phyloP scores from a whole-genome alignment of 37 sponge, comb jelly and placozoan genomes.

The Geodia barretti region DNA sequence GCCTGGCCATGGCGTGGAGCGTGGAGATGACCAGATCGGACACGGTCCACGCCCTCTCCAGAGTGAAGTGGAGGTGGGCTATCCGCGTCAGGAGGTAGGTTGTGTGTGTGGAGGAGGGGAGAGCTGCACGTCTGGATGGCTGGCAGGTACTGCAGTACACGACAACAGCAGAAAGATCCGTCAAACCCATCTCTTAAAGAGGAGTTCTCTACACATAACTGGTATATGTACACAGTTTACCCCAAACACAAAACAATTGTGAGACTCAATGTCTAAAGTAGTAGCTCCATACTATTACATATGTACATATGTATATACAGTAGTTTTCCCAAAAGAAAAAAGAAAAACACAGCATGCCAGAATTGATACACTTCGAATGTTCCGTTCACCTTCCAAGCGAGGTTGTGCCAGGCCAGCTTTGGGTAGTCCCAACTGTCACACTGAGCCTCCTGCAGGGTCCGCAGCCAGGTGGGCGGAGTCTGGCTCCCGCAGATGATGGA shows the following conservation, averaged over 20 bases:
- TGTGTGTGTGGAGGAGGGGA: constrained; percentile 55
- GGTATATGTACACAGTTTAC: not conserved
- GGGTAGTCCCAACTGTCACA: constrained; percentile 67
- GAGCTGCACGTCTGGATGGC: constrained; percentile 16
- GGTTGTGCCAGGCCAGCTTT: constrained; percentile 41
- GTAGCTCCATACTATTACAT: not conserved
- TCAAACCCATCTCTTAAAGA: not conserved
- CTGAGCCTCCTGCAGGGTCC: not conserved
- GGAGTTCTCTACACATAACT: not conserved
- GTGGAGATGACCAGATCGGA: constrained; percentile 47
- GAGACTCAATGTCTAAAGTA: too few relatives aligned
- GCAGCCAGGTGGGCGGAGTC: constrained; percentile 25
- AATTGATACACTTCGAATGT: too few relatives aligned
- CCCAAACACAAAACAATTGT: too few relatives aligned
- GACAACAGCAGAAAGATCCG: not conserved
- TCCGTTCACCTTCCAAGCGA: constrained; percentile 17
- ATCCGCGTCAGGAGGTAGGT: constrained; percentile 59
- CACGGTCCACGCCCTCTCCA: constrained; percentile 48
- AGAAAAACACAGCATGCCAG: too few relatives aligned
- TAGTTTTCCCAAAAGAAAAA: too few relatives aligned
- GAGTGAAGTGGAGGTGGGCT: constrained; percentile 35
- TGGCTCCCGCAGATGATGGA: not conserved
- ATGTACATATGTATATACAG: constrained; percentile 4
- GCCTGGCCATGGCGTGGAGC: constrained; percentile 70
- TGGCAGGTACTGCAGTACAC: constrained; percentile 53